Evolutionary conservation across 2,113 vertebrate genomes (phyloP), one percentile per base, ranked within the genome.

Genomic region (Chaetops frenatus): DNA sequence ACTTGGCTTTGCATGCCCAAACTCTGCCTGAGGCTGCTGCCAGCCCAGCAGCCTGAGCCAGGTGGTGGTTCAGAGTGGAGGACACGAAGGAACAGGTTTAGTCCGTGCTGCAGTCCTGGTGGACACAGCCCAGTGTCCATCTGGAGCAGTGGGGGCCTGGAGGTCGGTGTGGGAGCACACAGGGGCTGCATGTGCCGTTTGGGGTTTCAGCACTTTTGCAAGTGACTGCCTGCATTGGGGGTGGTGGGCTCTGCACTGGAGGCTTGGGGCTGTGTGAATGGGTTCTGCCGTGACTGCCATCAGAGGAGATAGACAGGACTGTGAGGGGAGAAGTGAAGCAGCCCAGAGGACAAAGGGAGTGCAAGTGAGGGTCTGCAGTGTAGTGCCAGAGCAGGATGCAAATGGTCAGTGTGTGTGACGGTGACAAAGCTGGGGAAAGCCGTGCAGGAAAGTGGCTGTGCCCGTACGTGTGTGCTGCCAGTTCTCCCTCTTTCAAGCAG

Each of bases 41-140:
- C 64, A 58, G 64, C 54, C 20, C 47, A 67, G 40, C 29, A 77
- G 50, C 48, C 53, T 27, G 25, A 61, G 70, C 33, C 13, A 13
- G 36, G 29, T 13, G 31, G 25, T 70, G 62, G 9, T 14, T 29
- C 71, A 71, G 72, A 48, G n/a, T 44, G 47, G 56, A 86, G 38
- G 40, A 53, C 22, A 3, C 0, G 2, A 54, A 42, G 21, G 50
- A 51, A 18, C 7, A 11, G 0, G 0, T 53, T n/a, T 17, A 15
- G 9, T 47, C 44, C 69, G 45, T 2, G 2, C 9, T 82, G 44
- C 58, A 36, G 67, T 31, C 24, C n/a, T 2, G 48, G 64, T 15
- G 35, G 35, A 28, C 20, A 12, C 77, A 45, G 45, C 66, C 47
- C 33, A 3, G 1, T 16, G 17, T 57, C 53, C 27, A 4, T 12